Percentiles rank a stretch among this genome's conserved stretches.
phyloP scores from a whole-genome alignment of 2,113 vertebrate genomes.

The Cavia aperea region DNA sequence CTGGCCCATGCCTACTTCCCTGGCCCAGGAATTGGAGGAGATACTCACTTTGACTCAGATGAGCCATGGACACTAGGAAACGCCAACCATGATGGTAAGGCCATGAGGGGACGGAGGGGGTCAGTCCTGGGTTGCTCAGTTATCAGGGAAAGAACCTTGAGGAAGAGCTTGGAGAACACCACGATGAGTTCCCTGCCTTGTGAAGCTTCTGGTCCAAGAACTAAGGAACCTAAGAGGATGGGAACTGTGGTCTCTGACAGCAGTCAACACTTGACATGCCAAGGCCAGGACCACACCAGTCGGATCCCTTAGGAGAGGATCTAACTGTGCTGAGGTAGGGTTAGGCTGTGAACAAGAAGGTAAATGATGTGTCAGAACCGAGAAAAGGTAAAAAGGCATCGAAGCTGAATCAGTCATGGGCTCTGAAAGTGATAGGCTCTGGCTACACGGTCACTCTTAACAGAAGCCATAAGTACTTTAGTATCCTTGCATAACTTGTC shows the following conservation, averaged over 20 bases:
- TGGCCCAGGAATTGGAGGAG: conserved; percentile 96
- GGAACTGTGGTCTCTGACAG: not conserved
- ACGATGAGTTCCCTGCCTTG: not conserved
- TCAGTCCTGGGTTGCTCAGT: not conserved
- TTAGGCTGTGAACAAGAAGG: conserved; percentile 14
- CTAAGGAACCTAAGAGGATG: conserved; percentile 13
- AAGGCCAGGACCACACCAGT: not conserved
- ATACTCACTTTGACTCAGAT: conserved; percentile 97
- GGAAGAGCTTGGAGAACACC: not conserved
- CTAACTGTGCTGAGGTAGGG: not conserved
- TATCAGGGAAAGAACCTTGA: not conserved
- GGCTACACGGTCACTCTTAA: not conserved
- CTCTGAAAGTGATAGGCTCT: not conserved
- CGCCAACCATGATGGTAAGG: conserved; percentile 93
- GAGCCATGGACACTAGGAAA: conserved; percentile 97
- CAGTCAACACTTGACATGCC: not conserved
- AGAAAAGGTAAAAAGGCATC: not conserved
- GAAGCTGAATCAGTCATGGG: not conserved
- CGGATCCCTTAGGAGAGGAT: not conserved
- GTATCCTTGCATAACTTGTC: not conserved
- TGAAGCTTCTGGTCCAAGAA: conserved; percentile 1
- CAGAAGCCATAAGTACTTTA: not conserved
- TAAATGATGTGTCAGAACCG: not conserved
- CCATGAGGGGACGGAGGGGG: not conserved
- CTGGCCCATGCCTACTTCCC: conserved; percentile 98